Evolutionary conservation across 53 echinoderm and acorn worm species (phyloP).

Genomic region (Apostichopus leukothele): DNA sequence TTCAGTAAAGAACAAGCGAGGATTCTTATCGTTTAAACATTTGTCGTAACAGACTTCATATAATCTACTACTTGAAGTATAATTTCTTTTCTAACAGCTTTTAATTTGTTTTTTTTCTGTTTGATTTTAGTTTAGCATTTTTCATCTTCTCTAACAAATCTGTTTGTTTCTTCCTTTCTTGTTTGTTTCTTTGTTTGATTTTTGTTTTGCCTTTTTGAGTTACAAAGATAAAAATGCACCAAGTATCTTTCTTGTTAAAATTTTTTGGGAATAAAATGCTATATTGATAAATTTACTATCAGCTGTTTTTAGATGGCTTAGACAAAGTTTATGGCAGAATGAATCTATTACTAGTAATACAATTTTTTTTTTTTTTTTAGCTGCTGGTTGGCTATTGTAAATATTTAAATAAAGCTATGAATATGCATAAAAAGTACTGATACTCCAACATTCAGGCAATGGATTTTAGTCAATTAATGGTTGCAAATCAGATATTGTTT

Average conservation of each 20-base stretch:
- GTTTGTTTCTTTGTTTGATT: not conserved
- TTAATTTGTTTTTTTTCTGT: not conserved
- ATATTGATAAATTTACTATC: too few species aligned
- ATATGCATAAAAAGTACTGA: too few species aligned
- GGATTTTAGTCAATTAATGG: too few species aligned
- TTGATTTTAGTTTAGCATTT: not conserved
- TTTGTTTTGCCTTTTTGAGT: not conserved
- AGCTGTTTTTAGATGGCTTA: too few species aligned
- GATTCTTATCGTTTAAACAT: too few species aligned
- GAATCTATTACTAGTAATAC: not conserved
- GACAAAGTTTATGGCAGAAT: not conserved
- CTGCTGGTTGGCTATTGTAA: slow-evolving; percentile 32
- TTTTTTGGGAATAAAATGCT: too few species aligned
- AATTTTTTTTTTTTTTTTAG: not conserved
- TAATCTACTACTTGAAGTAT: too few species aligned
- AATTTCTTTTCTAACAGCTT: too few species aligned
- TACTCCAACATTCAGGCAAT: too few species aligned
- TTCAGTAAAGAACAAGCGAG: too few species aligned
- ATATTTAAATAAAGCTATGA: not conserved
- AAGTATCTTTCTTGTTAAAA: not conserved
- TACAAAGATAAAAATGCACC: not conserved
- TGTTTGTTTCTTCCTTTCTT: not conserved
- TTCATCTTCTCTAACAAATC: not conserved
- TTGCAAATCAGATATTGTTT: too few species aligned
- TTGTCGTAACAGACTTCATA: too few species aligned